Evolutionary conservation across 2,113 vertebrate genomes (phyloP).

Genomic region (Zosterops borbonicus): DNA sequence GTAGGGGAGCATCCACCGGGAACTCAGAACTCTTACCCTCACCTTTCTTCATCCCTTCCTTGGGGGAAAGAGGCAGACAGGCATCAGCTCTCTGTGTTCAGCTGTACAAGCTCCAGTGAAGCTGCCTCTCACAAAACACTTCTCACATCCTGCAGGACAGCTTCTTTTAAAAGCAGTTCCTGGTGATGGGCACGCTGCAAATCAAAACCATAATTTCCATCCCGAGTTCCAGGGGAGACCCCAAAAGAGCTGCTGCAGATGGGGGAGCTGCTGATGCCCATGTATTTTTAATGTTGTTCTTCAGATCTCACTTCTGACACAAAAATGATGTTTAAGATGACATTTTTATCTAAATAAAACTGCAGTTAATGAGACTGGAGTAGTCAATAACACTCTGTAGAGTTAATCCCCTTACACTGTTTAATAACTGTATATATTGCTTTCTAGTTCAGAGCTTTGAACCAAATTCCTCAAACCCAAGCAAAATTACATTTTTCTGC

Average conservation of each 20-base stretch:
- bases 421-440: constrained; percentile 66
- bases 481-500: constrained; percentile 52
- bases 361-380: constrained; percentile 55
- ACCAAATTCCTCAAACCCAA: constrained; percentile 56
- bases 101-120: neutral
- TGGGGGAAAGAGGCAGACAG: neutral
- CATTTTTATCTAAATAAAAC: constrained; percentile 64
- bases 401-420: constrained; percentile 64
- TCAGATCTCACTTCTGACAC: constrained; percentile 52
- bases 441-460: constrained; percentile 64
- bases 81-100: neutral
- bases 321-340: constrained; percentile 55
- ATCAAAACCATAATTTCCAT: neutral
- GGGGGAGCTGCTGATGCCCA: neutral
- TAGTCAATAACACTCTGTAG: constrained; percentile 57
- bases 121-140: constrained; percentile 1
- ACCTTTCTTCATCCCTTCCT: neutral
- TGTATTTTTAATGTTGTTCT: constrained; percentile 48
- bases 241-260: neutral
- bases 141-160: neutral
- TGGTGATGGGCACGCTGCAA: neutral
- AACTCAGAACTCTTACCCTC: neutral
- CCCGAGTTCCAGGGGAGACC: neutral
- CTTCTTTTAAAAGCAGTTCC: neutral
- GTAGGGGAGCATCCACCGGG: neutral